phyloP scores from a whole-genome alignment of 2,797 vertebrate genomes.

The Mustela erminea region DNA sequence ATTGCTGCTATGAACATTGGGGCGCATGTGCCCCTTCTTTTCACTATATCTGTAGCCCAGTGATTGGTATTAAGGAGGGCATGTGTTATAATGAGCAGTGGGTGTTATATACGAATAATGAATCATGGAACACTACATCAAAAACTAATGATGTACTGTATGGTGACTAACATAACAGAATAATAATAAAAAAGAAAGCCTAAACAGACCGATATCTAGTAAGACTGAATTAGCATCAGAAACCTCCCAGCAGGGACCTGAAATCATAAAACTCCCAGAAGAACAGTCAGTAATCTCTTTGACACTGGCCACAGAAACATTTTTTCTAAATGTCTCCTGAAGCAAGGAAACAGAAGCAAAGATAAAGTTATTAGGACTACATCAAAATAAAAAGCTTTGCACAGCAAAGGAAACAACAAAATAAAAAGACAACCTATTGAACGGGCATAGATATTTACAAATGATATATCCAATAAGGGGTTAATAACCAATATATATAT shows the following conservation, averaged over 20 bases:
- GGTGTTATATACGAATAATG: too few species aligned
- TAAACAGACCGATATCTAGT: neutral
- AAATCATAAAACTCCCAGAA: neutral
- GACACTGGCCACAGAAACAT: neutral
- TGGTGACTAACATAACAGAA: too few species aligned
- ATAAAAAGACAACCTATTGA: neutral
- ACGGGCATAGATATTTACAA: neutral
- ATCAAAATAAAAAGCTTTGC: neutral
- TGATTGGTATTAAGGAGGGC: too few species aligned
- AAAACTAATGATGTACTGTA: too few species aligned
- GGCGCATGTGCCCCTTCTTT: too few species aligned
- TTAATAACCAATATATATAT: neutral
- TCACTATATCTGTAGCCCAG: too few species aligned
- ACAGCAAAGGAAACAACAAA: neutral
- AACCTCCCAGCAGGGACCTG: neutral
- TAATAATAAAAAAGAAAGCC: neutral
- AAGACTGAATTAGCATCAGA: neutral
- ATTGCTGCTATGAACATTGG: too few species aligned
- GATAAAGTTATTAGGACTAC: neutral
- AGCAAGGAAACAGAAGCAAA: neutral
- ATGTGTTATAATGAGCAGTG: too few species aligned
- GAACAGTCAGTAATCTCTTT: neutral
- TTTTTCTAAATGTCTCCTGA: neutral
- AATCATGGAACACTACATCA: too few species aligned
- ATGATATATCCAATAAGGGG: neutral